Base-by-base conservation (phyloP, 2,113 vertebrate species). In the Acrocephalus kingi region DNA sequence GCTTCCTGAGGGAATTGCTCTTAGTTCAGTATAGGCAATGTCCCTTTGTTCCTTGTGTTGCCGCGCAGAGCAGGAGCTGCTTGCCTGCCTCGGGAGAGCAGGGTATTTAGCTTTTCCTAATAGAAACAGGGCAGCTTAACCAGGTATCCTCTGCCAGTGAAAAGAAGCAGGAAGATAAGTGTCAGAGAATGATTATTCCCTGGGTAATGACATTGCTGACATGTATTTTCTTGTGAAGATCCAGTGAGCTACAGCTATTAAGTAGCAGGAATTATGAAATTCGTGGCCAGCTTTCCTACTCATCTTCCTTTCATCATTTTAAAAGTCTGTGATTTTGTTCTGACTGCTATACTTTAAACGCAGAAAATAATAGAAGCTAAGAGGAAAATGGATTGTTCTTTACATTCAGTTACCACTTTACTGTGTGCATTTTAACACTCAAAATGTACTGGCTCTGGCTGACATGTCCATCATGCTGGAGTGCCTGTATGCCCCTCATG, bases 251-350 rank as follows among this genome's bases (percentile, higher is more conserved):
- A 16, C 30, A 86, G 59, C 19, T 83, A 51, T 69, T 93, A 94
- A 94, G 39, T 55, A 62, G 19, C n/a, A 66, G 39, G 81, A 59
- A 74, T 86, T 67, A 45, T 39, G 15, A 58, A 85, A 87, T 62
- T 77, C 3, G 1, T 56, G 35, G 27, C 39, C 72, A 61, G 43
- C 17, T 89, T 92, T 92, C 21, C 23, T 20, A 35, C 39, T 63
- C 39, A 23, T 24, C 35, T 81, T 67, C 33, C 43, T 80, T 80
- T 77, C 1, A 0, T 51, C 1, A 5, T 9, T 85, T 66, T 75
- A 62, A 39, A 78, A 84, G 61, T 71, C 67, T 64, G 35, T 88
- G 74, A 90, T 95, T 94, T 93, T 83, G 9, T 83, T 75, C 81
- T 79, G 71, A 73, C n/a, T 51, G 8, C 52, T 78, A 4, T 62